These are phyloP conservation scores for Neostethus bicornis DNA, from an alignment of 2,797 vertebrate genomes.

Conservation along the genomic window DNA sequence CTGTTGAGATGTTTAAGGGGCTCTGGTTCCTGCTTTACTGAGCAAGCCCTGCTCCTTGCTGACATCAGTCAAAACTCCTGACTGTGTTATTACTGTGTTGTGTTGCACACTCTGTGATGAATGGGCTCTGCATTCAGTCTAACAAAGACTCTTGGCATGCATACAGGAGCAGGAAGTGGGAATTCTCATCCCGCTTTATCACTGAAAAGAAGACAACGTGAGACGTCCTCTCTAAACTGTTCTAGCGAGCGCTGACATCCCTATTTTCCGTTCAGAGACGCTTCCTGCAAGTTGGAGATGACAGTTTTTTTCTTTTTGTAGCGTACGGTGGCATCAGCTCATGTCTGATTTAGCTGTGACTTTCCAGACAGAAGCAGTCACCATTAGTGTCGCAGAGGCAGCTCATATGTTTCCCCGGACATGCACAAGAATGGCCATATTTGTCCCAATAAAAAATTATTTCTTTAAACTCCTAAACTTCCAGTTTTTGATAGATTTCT, in stretches of 20 bases:
- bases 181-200: conserved; percentile 73
- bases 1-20: conserved; percentile 36
- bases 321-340: conserved; percentile 33
- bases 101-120: conserved; percentile 67
- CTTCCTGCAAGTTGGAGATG: conserved; percentile 46
- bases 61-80: conserved; percentile 71
- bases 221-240: conserved; percentile 69
- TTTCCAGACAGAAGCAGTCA: conserved; percentile 26
- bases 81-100: conserved; percentile 72
- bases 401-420: conserved; percentile 13
- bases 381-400: conserved; percentile 8
- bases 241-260: conserved; percentile 57
- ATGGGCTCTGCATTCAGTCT: conserved; percentile 63
- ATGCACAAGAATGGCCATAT: conserved; percentile 5
- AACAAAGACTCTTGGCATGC: conserved; percentile 75
- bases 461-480: conserved; percentile 12
- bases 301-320: conserved; percentile 20
- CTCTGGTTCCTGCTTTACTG: conserved; percentile 54
- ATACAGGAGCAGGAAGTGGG: conserved; percentile 70
- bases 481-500: conserved; percentile 13
- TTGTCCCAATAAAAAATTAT: conserved; percentile 26
- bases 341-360: conserved; percentile 23
- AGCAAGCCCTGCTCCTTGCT: conserved; percentile 53
- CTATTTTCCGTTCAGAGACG: conserved; percentile 51
- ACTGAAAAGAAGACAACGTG: conserved; percentile 67